Percentiles rank a stretch among this genome's conserved stretches.
phyloP scores from a whole-genome alignment of 2,888 invertebrate genomes.

The Arctia plantaginis region DNA sequence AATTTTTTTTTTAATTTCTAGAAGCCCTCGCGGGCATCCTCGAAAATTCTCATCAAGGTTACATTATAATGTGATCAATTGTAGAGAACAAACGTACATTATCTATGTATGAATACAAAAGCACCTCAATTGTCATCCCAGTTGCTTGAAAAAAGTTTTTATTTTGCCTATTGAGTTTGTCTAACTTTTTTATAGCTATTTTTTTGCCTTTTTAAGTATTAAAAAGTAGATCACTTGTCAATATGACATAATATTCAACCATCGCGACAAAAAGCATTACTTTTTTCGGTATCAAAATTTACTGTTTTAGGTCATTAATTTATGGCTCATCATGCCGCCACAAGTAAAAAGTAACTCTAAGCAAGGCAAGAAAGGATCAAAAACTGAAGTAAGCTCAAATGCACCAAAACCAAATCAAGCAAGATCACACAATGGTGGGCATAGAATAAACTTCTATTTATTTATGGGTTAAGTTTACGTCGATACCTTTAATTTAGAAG shows the following conservation, averaged over 20 bases:
- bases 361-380: slow-evolving; percentile 8
- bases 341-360: neutral
- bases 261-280: neutral
- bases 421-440: slow-evolving; percentile 9
- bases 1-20: too few relatives aligned
- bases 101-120: too few relatives aligned
- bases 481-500: neutral
- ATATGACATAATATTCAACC: slow-evolving; percentile 5
- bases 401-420: slow-evolving; percentile 3
- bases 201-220: neutral
- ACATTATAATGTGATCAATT: too few relatives aligned
- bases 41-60: too few relatives aligned
- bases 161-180: neutral
- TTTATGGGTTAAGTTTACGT: neutral
- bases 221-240: neutral
- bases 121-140: neutral
- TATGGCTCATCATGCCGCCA: neutral
- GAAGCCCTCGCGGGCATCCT: too few relatives aligned
- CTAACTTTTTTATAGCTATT: neutral
- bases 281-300: slow-evolving; percentile 12
- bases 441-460: neutral
- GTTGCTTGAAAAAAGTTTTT: neutral
- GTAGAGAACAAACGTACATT: too few relatives aligned
- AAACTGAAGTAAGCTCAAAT: slow-evolving; percentile 1
- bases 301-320: neutral